Conservation (phyloP, 2,113 vertebrate species). For the Hydrochoerus hydrochaeris region DNA sequence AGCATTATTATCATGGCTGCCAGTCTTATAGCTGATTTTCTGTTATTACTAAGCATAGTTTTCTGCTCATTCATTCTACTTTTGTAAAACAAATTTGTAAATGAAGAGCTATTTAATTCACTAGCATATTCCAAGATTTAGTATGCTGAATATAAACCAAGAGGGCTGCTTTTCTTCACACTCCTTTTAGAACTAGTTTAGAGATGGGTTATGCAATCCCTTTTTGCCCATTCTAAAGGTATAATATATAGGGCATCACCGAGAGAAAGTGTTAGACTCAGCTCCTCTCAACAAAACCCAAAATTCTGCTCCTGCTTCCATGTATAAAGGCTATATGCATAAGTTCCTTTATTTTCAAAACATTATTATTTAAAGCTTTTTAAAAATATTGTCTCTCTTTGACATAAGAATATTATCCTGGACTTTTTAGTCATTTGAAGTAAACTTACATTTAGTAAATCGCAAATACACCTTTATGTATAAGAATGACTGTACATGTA, state of each 20-base stretch:
- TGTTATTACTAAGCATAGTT: not conserved
- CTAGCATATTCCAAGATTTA: not conserved
- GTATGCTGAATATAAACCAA: not conserved
- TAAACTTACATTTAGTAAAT: not conserved
- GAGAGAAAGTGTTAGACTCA: too few species aligned
- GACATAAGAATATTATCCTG: not conserved
- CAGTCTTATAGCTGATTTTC: not conserved
- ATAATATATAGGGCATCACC: not conserved
- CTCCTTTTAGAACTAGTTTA: not conserved
- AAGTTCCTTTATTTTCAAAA: conserved; percentile 4
- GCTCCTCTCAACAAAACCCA: not conserved
- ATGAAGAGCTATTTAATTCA: not conserved
- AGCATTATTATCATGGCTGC: not conserved
- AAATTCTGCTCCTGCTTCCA: not conserved
- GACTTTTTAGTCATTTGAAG: too few species aligned
- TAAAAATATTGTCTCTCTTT: not conserved
- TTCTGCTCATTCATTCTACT: not conserved
- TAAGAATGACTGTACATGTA: not conserved
- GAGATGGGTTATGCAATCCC: not conserved
- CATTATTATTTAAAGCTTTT: not conserved
- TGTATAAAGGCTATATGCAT: not conserved
- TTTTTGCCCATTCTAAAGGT: not conserved
- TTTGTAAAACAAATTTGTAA: not conserved
- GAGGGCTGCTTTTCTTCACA: not conserved
- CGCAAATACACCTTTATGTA: not conserved